Evolutionary conservation across 1,140 invertebrate genomes (phyloP).

Genomic region (Drosophila rufa): DNA sequence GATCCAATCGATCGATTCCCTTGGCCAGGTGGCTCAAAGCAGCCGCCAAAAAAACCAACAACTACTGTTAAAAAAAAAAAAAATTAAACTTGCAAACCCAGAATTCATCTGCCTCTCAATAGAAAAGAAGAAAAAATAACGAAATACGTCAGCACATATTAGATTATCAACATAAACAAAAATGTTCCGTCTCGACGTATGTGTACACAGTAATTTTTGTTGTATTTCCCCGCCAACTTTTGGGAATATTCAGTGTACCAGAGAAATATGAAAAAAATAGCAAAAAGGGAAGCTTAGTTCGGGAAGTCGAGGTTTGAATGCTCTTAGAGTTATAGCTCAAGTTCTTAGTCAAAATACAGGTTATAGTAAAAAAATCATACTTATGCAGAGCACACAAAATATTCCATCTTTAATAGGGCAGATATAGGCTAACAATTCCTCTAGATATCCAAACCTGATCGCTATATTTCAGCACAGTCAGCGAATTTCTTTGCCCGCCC

Average conservation of each 20-base stretch:
- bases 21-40: constrained; percentile 59
- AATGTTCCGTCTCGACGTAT: constrained; percentile 64
- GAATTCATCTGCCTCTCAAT: constrained; percentile 13
- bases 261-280: not conserved
- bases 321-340: not conserved
- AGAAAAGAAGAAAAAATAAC: constrained; percentile 3
- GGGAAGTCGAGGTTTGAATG: not conserved
- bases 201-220: constrained; percentile 49
- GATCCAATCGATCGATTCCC: constrained; percentile 24
- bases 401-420: not conserved
- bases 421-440: not conserved
- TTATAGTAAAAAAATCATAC: not conserved
- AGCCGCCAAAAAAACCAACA: constrained; percentile 27
- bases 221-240: constrained; percentile 40
- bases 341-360: not conserved
- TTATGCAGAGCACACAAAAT: not conserved
- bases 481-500: no score
- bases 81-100: constrained; percentile 31
- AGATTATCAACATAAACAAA: constrained; percentile 82
- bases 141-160: constrained; percentile 69
- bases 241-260: constrained; percentile 41
- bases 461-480: not conserved
- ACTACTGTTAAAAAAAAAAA: not conserved
- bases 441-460: not conserved
- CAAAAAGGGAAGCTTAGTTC: not conserved